phyloP scores from a whole-genome alignment of 2,113 vertebrate species.

The Oncorhynchus gorbuscha region DNA sequence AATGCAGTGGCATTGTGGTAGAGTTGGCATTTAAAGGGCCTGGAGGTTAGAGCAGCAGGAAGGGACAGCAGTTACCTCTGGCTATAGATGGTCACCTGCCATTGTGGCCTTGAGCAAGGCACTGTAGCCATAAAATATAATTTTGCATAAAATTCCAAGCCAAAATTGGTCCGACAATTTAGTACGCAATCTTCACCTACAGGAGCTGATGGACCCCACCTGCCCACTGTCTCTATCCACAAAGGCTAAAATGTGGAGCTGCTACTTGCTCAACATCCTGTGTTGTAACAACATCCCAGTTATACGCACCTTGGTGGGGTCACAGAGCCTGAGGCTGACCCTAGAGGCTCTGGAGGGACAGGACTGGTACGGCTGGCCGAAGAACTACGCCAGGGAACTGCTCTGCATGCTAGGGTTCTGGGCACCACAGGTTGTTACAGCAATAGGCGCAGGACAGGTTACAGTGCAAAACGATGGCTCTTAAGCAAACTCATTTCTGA shows the following conservation, averaged over 20 bases:
- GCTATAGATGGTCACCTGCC: too few relatives aligned
- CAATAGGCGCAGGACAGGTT: too few relatives aligned
- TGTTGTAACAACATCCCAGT: conserved; percentile 43
- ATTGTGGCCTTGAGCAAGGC: too few relatives aligned
- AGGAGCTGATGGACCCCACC: not conserved
- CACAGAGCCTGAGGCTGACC: not conserved
- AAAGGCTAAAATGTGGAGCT: conserved; percentile 44
- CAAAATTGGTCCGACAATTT: not conserved
- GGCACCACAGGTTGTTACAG: not conserved
- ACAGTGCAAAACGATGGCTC: not conserved
- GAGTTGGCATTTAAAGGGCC: too few relatives aligned
- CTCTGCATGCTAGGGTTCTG: conserved; percentile 47
- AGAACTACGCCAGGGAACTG: conserved; percentile 40
- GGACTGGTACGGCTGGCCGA: conserved; percentile 47
- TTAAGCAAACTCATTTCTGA: not conserved
- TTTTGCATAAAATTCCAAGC: too few relatives aligned
- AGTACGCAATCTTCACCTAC: not conserved
- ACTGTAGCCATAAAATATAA: too few relatives aligned
- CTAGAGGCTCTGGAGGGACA: conserved; percentile 25
- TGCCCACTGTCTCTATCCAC: not conserved
- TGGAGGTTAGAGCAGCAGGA: too few relatives aligned
- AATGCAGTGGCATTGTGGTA: too few relatives aligned
- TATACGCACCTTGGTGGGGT: conserved; percentile 14
- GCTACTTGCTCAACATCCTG: conserved; percentile 50
- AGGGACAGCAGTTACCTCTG: too few relatives aligned